Evolutionary conservation across 2,888 invertebrate genomes (phyloP), one percentile per base, ranked within the genome.

Genomic region (Caenorhabditis angaria): DNA sequence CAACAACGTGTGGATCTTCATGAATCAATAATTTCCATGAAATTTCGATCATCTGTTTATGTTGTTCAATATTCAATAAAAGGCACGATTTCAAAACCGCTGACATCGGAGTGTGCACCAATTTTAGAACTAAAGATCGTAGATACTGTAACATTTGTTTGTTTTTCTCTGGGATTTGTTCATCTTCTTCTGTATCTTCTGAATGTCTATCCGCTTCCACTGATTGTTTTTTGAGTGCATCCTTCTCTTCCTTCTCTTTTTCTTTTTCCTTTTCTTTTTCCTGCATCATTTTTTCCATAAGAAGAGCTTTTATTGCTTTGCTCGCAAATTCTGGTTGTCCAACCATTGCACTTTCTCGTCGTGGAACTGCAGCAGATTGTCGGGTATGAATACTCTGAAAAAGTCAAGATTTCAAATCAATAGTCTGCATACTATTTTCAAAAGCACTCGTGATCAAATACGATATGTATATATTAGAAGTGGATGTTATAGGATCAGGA

Each of bases 11-110:
- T 75, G 90, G 89, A 81, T 96, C 96, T n/a, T 92, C 91, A 87
- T 99, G 97, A 51, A 97, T 88, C 5, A 99, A 90, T 22, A 99
- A 90, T 86, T 96, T 94, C 99, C 99, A 99, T 0, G 95, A 94
- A 0, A 95, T 93, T 0, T 94, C 93, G 70, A 97, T 91, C 47
- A 95, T 92, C 83, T 93, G 90, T 48, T 77, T 75, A 61, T 81
- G 82, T 82, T 94, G 90, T 8, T 83, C 82, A 1, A 77, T 71
- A 82, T 93, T 90, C 88, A 97, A 91, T 3, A 95, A 92, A 0
- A 94, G 93, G 0, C 94, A 94, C 0, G 94, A 94, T 89, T 97
- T 97, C 10, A 95, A 91, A 62, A 96, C 89, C 0, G 93, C 91
- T 0, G 94, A 93, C 56, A 97, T 89, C 0, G 95, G 94, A 24